Base-by-base conservation (phyloP, 2,113 vertebrate species). In the Triplophysa dalaica region DNA sequence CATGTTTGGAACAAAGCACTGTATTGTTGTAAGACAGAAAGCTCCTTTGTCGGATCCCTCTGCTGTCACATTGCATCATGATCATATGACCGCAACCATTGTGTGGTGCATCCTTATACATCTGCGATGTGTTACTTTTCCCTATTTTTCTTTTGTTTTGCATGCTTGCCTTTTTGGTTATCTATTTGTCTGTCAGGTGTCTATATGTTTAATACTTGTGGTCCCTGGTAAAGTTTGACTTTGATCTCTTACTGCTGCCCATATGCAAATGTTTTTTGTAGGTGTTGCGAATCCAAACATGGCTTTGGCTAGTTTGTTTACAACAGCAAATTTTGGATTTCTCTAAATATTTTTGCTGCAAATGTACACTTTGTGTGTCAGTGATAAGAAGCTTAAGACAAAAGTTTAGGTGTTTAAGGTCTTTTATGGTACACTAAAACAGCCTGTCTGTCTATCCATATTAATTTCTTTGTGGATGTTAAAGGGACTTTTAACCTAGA, bases 391-490 rank as follows among this genome's bases (percentile, higher is more conserved):
- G 52, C 12, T 45, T 64, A 70, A 77, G 74, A 78, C 11, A 21
- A 17, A 67, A 6, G 16, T 56, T 1, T 29, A 13, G 19, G 8
- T 45, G 4, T 2, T 45, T 12, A 45, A 11, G 11, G 1, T 12
- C 43, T 52, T 52, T 52, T 17, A 16, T 13, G 14, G 3, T 17
- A 52, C 2, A 2, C 13, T 52, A 81, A 81, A 85, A 88, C 13
- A 48, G 21, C 41, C 11, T 50, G 43, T 69, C 43, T 87, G 13
- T 75, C 70, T 84, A 41, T 69, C 87, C 50, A 85, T 64, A 81
- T 82, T 81, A 86, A 78, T 86, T 85, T 7, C 33, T 38, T 13
- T 52, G 50, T 86, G 81, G 81, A 81, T 84, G 33, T 38, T 38
- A 8, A 38, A 38, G 6, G 33, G 6, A 38, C 33, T 7, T 7